Evolutionary conservation across 30 jellyfish, hydroid and myxozoan genomes (phyloP).

Genomic region (Aurelia aurita complex sp. Pacific): DNA sequence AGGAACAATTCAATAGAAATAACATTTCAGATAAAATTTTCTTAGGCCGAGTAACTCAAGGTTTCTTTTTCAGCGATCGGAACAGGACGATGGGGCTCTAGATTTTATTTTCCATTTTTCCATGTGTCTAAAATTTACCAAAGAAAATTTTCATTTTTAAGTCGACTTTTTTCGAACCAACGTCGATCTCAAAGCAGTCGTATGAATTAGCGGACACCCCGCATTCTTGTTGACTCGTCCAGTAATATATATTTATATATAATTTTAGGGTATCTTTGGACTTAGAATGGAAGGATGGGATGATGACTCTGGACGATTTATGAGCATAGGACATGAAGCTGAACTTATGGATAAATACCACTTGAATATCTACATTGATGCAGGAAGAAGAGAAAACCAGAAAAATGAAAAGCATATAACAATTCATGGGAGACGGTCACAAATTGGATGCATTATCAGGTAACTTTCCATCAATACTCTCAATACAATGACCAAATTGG

Average conservation of each 20-base stretch:
- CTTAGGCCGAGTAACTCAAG: too few species aligned
- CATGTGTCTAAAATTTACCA: too few species aligned
- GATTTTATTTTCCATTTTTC: too few species aligned
- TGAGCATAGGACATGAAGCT: slow-evolving; percentile 76
- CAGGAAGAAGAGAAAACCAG: slow-evolving; percentile 15
- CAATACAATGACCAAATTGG: too few species aligned
- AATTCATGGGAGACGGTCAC: slow-evolving; percentile 52
- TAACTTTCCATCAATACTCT: background rate
- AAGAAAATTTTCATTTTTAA: too few species aligned
- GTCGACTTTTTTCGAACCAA: too few species aligned
- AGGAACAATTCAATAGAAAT: too few species aligned
- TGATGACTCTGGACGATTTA: slow-evolving; percentile 67
- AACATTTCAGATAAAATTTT: too few species aligned
- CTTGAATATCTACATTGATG: slow-evolving; percentile 36
- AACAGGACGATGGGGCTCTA: too few species aligned
- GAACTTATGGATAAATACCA: slow-evolving; percentile 69
- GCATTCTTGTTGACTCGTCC: background rate
- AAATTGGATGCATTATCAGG: slow-evolving; percentile 41
- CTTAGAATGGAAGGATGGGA: slow-evolving; percentile 83
- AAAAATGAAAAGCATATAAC: background rate
- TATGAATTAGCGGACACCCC: too few species aligned
- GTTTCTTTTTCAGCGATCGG: too few species aligned
- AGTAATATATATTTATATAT: background rate
- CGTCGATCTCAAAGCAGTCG: too few species aligned
- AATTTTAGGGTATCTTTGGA: slow-evolving; percentile 81